Evolutionary conservation across 1,140 invertebrate genomes (phyloP).

Genomic region (Nasonia giraulti): DNA sequence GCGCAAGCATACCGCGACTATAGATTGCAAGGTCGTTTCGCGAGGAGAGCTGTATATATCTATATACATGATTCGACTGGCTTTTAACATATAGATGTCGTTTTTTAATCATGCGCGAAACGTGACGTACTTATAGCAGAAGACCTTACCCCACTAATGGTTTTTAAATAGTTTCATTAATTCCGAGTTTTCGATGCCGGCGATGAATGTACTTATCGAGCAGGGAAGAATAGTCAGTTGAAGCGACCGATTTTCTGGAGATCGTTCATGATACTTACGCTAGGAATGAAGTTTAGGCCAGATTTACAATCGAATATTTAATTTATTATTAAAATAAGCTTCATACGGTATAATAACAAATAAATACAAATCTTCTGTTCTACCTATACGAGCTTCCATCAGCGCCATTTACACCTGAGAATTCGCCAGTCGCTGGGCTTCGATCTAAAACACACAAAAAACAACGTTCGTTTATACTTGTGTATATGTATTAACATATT

Average conservation of each 20-base stretch:
- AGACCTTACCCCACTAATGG: not conserved
- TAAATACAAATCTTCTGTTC: not conserved
- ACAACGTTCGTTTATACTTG: not conserved
- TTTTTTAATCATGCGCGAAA: not conserved
- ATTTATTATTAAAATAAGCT: constrained; percentile 27
- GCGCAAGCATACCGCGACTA: no score
- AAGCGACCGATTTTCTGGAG: no score
- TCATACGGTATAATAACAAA: constrained; percentile 25
- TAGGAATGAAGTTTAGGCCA: no score
- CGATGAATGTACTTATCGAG: no score
- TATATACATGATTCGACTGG: no score
- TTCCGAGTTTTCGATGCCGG: not conserved
- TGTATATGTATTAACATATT: no score
- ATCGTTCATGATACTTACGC: no score
- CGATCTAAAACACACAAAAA: constrained; percentile 49
- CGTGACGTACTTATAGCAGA: no score
- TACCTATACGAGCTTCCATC: not conserved
- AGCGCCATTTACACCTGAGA: not conserved
- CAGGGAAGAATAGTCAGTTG: no score
- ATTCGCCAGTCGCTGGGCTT: constrained; percentile 47
- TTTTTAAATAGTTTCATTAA: not conserved
- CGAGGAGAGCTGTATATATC: no score
- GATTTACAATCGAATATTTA: constrained; percentile 3
- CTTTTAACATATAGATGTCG: not conserved
- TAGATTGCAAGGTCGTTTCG: no score